These are phyloP conservation scores for Pempheris klunzingeri DNA, from an alignment of 2,797 vertebrate genomes.

Conservation along the genomic window DNA sequence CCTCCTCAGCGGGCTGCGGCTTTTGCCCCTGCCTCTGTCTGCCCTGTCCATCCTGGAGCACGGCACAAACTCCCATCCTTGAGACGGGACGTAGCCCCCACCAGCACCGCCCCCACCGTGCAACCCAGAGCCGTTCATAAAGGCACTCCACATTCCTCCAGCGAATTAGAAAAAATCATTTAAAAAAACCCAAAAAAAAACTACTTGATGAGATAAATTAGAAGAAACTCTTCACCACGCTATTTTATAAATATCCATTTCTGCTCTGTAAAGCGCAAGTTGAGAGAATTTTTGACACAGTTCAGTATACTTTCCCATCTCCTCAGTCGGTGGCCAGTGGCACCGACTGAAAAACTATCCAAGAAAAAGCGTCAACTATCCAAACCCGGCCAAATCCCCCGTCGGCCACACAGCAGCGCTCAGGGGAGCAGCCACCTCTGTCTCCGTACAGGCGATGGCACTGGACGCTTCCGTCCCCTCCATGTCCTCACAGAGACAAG, in stretches of 20 bases:
- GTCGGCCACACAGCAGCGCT: conserved; percentile 62
- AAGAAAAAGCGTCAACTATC: conserved; percentile 62
- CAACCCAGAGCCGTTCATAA: conserved; percentile 75
- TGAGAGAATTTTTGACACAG: neutral
- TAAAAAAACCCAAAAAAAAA: neutral
- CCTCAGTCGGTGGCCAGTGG: conserved; percentile 3
- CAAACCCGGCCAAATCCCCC: conserved; percentile 74
- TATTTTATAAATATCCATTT: conserved; percentile 9
- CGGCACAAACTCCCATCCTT: conserved; percentile 83
- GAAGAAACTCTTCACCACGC: neutral
- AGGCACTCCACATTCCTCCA: conserved; percentile 79
- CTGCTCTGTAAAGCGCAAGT: neutral
- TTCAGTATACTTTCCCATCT: conserved; percentile 15
- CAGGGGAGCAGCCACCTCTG: conserved; percentile 60
- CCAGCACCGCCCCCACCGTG: conserved; percentile 62
- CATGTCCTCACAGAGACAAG: conserved; percentile 71
- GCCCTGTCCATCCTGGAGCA: conserved; percentile 68
- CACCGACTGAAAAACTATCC: too few relatives aligned
- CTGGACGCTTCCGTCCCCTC: conserved; percentile 64
- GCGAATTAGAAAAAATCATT: conserved; percentile 43
- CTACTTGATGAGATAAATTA: neutral
- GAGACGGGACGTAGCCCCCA: conserved; percentile 71
- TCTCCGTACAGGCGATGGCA: conserved; percentile 27
- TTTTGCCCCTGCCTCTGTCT: conserved; percentile 63
- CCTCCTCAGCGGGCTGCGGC: conserved; percentile 78